Percentiles rank a stretch among this genome's conserved stretches.
phyloP scores from a whole-genome alignment of 2,888 invertebrate species.

The Adineta ricciae region DNA sequence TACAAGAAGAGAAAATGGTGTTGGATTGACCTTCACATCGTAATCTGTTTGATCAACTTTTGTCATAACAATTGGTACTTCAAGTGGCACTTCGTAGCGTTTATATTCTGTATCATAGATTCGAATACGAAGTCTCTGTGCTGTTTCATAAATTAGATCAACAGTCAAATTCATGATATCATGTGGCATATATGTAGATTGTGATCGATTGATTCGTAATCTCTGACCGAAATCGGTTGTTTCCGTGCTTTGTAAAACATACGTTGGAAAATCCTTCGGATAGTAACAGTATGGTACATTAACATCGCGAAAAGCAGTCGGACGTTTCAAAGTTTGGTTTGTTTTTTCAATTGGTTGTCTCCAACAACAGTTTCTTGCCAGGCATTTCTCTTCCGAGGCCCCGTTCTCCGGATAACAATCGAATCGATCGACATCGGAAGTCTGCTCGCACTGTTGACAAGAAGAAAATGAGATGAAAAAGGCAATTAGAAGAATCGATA shows the following conservation, averaged over 20 bases:
- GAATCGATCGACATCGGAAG: slow-evolving; percentile 20
- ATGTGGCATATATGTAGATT: slow-evolving; percentile 24
- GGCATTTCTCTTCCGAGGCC: slow-evolving; percentile 21
- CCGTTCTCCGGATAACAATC: slow-evolving; percentile 31
- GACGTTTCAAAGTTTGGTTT: not conserved
- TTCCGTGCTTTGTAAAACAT: not conserved
- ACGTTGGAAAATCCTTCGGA: slow-evolving; percentile 31
- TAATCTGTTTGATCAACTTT: slow-evolving; percentile 18
- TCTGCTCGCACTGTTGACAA: slow-evolving; percentile 22
- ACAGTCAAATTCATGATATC: slow-evolving; percentile 26
- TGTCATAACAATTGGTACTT: not conserved
- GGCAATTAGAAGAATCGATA: not conserved
- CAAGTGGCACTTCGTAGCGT: slow-evolving; percentile 27
- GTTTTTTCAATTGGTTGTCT: not conserved
- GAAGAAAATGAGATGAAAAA: not conserved
- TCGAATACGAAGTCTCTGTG: slow-evolving; percentile 20
- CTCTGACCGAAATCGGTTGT: not conserved
- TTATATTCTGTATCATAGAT: slow-evolving; percentile 19
- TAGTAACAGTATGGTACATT: slow-evolving; percentile 30
- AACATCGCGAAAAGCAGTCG: not conserved
- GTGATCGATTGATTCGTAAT: slow-evolving; percentile 17
- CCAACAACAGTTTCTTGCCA: slow-evolving; percentile 31
- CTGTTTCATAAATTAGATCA: slow-evolving; percentile 25
- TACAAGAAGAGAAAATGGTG: slow-evolving; percentile 27
- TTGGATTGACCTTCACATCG: slow-evolving; percentile 21